Evolutionary conservation across 2,797 vertebrate species (phyloP), one percentile per base, ranked within the genome.

Genomic region (Semotilus atromaculatus): DNA sequence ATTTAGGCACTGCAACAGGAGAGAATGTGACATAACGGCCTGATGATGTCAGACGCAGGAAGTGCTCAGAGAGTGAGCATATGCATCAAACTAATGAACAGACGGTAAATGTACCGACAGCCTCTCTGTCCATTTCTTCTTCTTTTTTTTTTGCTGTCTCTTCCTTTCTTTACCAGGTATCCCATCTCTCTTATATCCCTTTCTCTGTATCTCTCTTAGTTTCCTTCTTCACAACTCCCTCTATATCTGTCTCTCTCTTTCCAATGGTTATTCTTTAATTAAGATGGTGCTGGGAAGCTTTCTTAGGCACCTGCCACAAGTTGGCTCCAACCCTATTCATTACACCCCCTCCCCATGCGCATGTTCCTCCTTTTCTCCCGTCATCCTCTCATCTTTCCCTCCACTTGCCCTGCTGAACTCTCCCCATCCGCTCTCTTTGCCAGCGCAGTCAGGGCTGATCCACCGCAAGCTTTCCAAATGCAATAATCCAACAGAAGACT

Each of bases 361-460:
- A 76, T 77, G 40, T 71, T 85, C 73, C 29, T 58, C 21, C 19
- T 23, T 74, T 74, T 74, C 36, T 45, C 45, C 72, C 53, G 0
- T 76, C 60, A 71, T 62, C 53, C 40, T 72, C 68, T 80, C 55
- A 38, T 80, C 67, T 64, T 38, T 75, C 31, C 18, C 77, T 58
- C 76, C 70, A 53, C 29, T 62, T 73, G 51, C 67, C 58, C 78
- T 55, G 79, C 45, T 71, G 75, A 84, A 72, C 73, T 73, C 86
- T 80, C 88, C 91, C 93, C 93, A 93, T 86, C 89, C 87, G 62
- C 38, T 91, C 92, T 94, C 93, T 92, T 94, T 94, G 92, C 88
- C 89, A 75, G 29, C 89, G 80, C 90, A 87, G 91, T 72, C 81
- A 84, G 90, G 72, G 80, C 86, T 81, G 88, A 77, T 82, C 81